Evolutionary conservation across 2,113 vertebrate genomes (phyloP).

Genomic region (Lampris megalopsis): DNA sequence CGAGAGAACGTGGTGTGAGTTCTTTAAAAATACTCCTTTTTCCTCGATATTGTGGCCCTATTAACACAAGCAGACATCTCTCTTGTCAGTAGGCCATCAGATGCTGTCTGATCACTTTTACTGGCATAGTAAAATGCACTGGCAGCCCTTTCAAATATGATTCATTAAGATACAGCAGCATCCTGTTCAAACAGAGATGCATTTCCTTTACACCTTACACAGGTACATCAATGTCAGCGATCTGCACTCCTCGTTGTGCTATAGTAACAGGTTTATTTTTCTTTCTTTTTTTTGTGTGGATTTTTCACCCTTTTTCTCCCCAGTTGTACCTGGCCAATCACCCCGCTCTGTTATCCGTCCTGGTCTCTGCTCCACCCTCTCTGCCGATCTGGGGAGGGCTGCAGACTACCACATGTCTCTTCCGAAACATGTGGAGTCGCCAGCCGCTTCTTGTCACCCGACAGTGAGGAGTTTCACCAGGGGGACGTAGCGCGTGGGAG

Average conservation of each 20-base stretch:
- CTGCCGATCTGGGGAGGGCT: too few relatives aligned
- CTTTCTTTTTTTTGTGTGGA: too few relatives aligned
- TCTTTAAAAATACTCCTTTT: constrained; percentile 31
- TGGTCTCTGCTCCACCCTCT: too few relatives aligned
- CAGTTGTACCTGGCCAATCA: too few relatives aligned
- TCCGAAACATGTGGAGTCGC: too few relatives aligned
- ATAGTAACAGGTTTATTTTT: too few relatives aligned
- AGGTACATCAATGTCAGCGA: background rate
- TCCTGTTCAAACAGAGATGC: background rate
- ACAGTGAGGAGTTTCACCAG: too few relatives aligned
- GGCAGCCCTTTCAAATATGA: background rate
- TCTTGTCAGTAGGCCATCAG: constrained; percentile 6
- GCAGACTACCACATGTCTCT: too few relatives aligned
- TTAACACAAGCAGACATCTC: constrained; percentile 9
- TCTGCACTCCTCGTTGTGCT: background rate
- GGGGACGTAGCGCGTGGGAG: too few relatives aligned
- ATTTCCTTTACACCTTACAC: background rate
- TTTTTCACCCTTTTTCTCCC: too few relatives aligned
- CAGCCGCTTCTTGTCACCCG: too few relatives aligned
- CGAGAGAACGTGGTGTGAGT: constrained; percentile 1
- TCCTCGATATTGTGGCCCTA: constrained; percentile 3
- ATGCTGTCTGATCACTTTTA: background rate
- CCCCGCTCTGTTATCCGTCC: too few relatives aligned
- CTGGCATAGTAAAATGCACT: background rate
- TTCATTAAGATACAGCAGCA: constrained; percentile 14